phyloP scores from a whole-genome alignment of 2,888 invertebrate species.

The Eugnorisma glareosa region DNA sequence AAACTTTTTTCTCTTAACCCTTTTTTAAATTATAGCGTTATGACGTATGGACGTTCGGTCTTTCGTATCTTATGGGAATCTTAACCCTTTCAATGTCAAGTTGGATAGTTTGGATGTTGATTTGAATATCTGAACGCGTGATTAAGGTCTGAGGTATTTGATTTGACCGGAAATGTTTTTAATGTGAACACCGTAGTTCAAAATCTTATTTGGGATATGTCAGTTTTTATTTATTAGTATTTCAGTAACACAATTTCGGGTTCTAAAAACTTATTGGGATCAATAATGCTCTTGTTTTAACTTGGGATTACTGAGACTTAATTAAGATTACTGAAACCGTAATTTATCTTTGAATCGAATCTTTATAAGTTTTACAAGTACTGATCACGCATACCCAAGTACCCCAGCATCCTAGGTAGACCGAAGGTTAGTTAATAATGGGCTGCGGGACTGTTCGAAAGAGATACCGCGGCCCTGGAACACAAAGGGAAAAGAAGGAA shows the following conservation, averaged over 20 bases:
- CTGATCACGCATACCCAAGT: neutral
- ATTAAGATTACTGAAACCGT: neutral
- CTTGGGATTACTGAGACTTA: neutral
- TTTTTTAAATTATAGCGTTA: constrained; percentile 86
- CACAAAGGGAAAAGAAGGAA: no score
- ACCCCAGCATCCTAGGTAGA: neutral
- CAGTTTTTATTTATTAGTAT: neutral
- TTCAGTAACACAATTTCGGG: neutral
- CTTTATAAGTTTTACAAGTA: neutral
- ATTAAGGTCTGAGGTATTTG: constrained; percentile 46
- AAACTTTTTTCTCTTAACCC: constrained; percentile 86
- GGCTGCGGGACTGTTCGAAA: no score
- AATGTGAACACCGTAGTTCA: constrained; percentile 1
- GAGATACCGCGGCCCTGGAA: no score
- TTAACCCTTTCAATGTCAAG: constrained; percentile 68
- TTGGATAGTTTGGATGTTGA: constrained; percentile 42
- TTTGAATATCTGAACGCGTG: constrained; percentile 44
- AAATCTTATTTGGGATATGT: neutral
- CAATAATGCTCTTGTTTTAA: neutral
- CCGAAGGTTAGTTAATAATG: no score
- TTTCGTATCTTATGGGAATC: constrained; percentile 81
- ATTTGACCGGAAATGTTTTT: constrained; percentile 46
- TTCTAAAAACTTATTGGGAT: neutral
- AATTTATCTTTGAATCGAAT: neutral
- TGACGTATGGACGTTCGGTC: constrained; percentile 76